Evolutionary conservation across 92 coral and sea anemone genomes (phyloP).

Genomic region (Scolanthus callimorphus): DNA sequence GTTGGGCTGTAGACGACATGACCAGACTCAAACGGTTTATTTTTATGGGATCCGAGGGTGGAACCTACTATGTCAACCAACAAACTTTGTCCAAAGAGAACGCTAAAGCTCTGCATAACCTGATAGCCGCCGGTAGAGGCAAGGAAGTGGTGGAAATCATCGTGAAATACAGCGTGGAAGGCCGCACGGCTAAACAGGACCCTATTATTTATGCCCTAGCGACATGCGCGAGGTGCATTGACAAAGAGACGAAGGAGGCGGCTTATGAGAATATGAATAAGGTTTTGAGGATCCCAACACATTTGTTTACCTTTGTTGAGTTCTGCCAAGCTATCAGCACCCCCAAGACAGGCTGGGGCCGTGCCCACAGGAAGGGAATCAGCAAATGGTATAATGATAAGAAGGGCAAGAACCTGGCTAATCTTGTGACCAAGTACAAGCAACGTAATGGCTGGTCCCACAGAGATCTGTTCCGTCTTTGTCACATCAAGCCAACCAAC

Average conservation of each 20-base stretch:
- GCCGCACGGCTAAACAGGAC: constrained; percentile 87
- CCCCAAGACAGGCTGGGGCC: constrained; percentile 88
- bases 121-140: constrained; percentile 73
- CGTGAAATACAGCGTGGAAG: constrained; percentile 72
- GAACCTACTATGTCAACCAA: constrained; percentile 68
- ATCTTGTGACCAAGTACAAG: constrained; percentile 84
- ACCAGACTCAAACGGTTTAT: constrained; percentile 75
- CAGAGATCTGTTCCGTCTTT: constrained; percentile 71
- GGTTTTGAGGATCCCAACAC: constrained; percentile 88
- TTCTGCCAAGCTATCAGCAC: constrained; percentile 63
- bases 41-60: constrained; percentile 83
- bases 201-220: constrained; percentile 79
- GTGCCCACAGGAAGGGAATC: constrained; percentile 95
- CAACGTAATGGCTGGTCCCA: constrained; percentile 95
- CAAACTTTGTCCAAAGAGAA: constrained; percentile 57
- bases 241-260: constrained; percentile 66
- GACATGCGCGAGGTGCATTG: constrained; percentile 67
- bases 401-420: constrained; percentile 62
- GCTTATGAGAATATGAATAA: constrained; percentile 66
- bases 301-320: constrained; percentile 79
- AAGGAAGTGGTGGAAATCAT: constrained; percentile 67
- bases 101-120: constrained; percentile 60
- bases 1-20: constrained; percentile 78
- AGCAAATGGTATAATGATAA: constrained; percentile 87
- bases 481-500: constrained; percentile 72